These are phyloP conservation scores for honey bee (Apis mellifera) DNA, from an alignment of 1,140 invertebrate species.

Conservation along the genomic window DNA sequence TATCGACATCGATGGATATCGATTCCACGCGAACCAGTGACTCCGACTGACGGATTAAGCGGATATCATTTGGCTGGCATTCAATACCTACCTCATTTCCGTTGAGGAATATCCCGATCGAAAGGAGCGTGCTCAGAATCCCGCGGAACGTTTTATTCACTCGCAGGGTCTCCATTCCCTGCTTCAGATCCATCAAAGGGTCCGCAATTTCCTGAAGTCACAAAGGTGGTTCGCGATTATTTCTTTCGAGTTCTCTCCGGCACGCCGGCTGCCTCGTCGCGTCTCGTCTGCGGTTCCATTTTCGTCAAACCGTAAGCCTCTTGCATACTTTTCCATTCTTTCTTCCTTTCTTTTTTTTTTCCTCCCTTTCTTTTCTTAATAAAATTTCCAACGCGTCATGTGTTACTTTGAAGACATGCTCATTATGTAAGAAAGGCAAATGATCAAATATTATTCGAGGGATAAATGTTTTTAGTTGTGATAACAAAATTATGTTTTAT, in stretches of 20 bases:
- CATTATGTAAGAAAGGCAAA: too few relatives aligned
- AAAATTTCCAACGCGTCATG: too few relatives aligned
- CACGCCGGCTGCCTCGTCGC: slow-evolving; percentile 9
- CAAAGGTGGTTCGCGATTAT: slow-evolving; percentile 63
- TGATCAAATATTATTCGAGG: too few relatives aligned
- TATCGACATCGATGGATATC: slow-evolving; percentile 43
- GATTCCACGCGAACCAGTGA: slow-evolving; percentile 19
- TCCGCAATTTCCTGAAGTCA: slow-evolving; percentile 95
- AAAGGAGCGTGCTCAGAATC: slow-evolving; percentile 95
- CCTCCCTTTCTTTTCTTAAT: not conserved
- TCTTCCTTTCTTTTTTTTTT: not conserved
- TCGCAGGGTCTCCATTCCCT: slow-evolving; percentile 95
- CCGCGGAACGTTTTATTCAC: slow-evolving; percentile 96
- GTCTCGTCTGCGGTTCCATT: slow-evolving; percentile 21
- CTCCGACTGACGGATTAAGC: slow-evolving; percentile 70
- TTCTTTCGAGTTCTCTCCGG: slow-evolving; percentile 22
- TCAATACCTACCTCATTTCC: slow-evolving; percentile 88
- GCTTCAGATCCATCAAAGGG: slow-evolving; percentile 98
- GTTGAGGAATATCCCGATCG: slow-evolving; percentile 98
- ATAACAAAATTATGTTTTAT: too few relatives aligned
- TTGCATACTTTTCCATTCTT: not conserved
- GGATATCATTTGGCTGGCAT: slow-evolving; percentile 78
- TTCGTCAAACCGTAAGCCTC: not conserved
- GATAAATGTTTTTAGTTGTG: too few relatives aligned
- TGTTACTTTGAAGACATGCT: too few relatives aligned